These are phyloP conservation scores for Gallirallus australis DNA, from an alignment of 2,797 vertebrate species.

Conservation along the genomic window DNA sequence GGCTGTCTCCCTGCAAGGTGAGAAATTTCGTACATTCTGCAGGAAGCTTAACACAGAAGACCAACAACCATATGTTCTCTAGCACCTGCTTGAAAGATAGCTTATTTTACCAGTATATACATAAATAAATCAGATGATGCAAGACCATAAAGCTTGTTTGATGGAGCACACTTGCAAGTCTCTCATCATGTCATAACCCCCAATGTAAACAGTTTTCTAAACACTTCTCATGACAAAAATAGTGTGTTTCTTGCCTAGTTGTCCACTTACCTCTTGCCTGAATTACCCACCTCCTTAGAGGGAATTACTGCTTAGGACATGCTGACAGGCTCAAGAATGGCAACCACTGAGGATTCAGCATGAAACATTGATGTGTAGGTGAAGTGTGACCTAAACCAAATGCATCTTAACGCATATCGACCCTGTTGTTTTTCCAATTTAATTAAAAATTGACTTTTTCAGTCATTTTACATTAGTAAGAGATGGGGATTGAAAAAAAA, in stretches of 20 bases:
- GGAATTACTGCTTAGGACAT: slow-evolving; percentile 27
- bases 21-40: not conserved
- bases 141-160: not conserved
- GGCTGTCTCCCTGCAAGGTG: not conserved
- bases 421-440: slow-evolving; percentile 55
- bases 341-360: slow-evolving; percentile 5
- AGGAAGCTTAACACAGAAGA: not conserved
- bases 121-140: not conserved
- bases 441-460: slow-evolving; percentile 75
- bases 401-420: not conserved
- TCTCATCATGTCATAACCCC: not conserved
- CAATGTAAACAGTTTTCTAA: not conserved
- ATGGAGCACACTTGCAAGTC: not conserved
- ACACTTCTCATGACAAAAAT: slow-evolving; percentile 30
- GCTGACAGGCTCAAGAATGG: not conserved
- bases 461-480: slow-evolving; percentile 57
- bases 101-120: not conserved
- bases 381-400: slow-evolving; percentile 28
- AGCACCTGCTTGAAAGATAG: not conserved
- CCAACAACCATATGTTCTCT: not conserved
- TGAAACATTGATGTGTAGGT: not conserved
- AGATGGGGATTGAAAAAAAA: slow-evolving; percentile 8
- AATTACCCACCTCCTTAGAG: slow-evolving; percentile 48
- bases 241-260: not conserved
- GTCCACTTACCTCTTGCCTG: slow-evolving; percentile 16